Percentiles rank a stretch among this genome's conserved stretches.
Evolutionary conservation across 2,888 invertebrate genomes (phyloP).

Genomic region (Petrolisthes manimaculis): DNA sequence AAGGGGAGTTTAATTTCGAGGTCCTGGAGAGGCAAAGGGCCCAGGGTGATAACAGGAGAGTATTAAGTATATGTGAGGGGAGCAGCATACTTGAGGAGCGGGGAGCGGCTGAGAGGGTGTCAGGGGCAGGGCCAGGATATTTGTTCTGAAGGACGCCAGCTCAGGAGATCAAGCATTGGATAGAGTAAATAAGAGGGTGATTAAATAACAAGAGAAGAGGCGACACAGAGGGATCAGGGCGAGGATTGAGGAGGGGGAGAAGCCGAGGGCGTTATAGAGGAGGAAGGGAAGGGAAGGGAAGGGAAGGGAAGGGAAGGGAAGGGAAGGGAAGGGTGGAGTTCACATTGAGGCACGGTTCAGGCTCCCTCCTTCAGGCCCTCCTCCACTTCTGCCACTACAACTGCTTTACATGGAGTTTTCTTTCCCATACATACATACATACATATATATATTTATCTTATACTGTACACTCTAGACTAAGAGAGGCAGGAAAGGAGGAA

Average conservation of each 20-base stretch:
- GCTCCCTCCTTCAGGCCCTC: too few species aligned
- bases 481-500: constrained; percentile 1
- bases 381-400: too few species aligned
- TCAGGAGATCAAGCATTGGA: constrained; percentile 33
- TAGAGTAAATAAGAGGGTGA: constrained; percentile 39
- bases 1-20: constrained; percentile 33
- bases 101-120: constrained; percentile 18
- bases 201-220: constrained; percentile 43
- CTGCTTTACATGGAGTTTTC: too few species aligned
- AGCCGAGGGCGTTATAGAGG: not conserved
- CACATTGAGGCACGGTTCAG: too few species aligned
- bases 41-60: constrained; percentile 16
- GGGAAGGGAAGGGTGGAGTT: not conserved
- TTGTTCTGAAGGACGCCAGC: constrained; percentile 25
- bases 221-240: constrained; percentile 24
- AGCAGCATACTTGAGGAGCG: constrained; percentile 22
- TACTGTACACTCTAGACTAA: too few species aligned
- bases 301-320: not conserved
- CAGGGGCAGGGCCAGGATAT: constrained; percentile 11
- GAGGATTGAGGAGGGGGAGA: constrained; percentile 20
- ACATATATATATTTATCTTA: too few species aligned
- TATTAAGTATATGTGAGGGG: constrained; percentile 39
- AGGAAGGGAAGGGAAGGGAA: constrained; percentile 2
- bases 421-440: too few species aligned
- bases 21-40: not conserved